Percentiles rank a stretch among this genome's conserved stretches.
phyloP scores from a whole-genome alignment of 2,888 invertebrate species.

The Xestoiulus laeticollis region DNA sequence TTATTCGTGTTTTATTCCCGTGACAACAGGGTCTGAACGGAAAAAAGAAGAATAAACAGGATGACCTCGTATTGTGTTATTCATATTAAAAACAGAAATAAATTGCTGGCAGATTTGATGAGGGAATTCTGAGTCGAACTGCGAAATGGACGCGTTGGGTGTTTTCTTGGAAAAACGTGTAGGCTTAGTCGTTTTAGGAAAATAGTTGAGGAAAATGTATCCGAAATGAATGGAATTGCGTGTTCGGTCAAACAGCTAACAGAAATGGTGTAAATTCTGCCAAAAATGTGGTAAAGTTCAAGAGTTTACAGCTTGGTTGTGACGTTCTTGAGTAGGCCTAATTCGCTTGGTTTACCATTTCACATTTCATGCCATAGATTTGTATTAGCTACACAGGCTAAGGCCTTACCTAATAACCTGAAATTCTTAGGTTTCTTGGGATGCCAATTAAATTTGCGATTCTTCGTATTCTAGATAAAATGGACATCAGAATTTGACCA shows the following conservation, averaged over 20 bases:
- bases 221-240: background rate
- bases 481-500: too few species aligned
- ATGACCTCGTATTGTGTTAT: background rate
- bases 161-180: background rate
- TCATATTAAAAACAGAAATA: background rate
- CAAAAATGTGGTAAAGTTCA: background rate
- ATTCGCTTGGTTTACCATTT: too few species aligned
- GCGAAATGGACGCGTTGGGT: background rate
- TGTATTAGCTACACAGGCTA: too few species aligned
- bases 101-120: background rate
- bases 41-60: background rate
- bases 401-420: too few species aligned
- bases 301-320: background rate
- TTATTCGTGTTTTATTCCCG: conserved; percentile 40
- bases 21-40: conserved; percentile 15
- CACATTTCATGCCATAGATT: too few species aligned
- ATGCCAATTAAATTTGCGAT: too few species aligned
- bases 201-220: background rate
- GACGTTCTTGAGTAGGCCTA: background rate
- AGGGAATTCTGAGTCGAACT: background rate
- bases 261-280: background rate
- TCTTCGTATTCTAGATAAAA: too few species aligned
- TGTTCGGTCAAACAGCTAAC: background rate
- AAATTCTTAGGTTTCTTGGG: too few species aligned
- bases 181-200: background rate